Conservation (phyloP, 2,113 vertebrate species). For the Plecturocebus donacophilus region DNA sequence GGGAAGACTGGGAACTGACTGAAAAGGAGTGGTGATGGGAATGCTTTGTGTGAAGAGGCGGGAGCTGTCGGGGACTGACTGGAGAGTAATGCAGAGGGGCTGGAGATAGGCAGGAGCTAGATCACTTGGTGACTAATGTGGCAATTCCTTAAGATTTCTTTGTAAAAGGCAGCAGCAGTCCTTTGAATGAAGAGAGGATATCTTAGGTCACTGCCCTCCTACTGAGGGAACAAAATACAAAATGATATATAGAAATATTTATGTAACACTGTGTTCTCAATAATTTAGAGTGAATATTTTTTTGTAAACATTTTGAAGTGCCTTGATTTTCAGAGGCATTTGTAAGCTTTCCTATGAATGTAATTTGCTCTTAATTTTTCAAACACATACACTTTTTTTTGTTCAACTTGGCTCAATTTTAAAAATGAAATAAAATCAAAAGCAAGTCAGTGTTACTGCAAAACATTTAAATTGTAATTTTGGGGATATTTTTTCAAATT, state of each 20-base stretch:
- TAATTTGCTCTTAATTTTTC: not conserved
- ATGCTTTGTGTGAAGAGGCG: not conserved
- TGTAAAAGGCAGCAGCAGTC: not conserved
- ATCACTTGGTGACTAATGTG: not conserved
- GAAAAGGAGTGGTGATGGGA: not conserved
- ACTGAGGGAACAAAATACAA: not conserved
- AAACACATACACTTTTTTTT: not conserved
- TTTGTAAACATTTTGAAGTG: not conserved
- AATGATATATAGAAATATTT: not conserved
- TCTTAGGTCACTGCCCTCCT: not conserved
- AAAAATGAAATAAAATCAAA: not conserved
- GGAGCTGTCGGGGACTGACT: not conserved
- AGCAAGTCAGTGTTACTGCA: not conserved
- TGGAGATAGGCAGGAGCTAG: not conserved
- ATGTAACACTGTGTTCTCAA: not conserved
- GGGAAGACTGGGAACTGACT: not conserved
- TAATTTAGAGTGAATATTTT: not conserved
- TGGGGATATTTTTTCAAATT: constrained; percentile 6
- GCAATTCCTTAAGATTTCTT: not conserved
- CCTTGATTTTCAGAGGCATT: constrained; percentile 21
- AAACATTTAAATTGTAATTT: constrained; percentile 6
- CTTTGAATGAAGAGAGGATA: not conserved
- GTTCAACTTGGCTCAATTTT: constrained; percentile 15
- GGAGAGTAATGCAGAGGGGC: too few species aligned
- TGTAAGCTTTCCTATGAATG: not conserved